Base-by-base conservation (phyloP, 2,797 vertebrate genomes). In the Betta splendens region DNA sequence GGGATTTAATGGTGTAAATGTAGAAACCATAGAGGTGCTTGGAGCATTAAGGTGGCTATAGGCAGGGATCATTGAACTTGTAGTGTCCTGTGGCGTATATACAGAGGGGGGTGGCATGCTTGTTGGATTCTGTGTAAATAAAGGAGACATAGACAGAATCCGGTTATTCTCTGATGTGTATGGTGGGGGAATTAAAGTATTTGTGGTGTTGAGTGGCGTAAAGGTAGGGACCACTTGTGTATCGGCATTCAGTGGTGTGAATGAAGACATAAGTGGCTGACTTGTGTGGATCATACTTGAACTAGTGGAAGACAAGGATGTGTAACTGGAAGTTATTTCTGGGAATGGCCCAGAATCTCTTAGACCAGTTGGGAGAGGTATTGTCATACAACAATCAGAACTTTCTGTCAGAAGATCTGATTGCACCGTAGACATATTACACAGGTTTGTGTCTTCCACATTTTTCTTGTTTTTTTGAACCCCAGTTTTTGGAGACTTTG, bases 201-300 rank as follows among this genome's bases (percentile, higher is more conserved):
- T 85, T 31, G 81, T 78, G 43, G 82, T 83, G 68, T 84, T 80
- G 53, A 77, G 87, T 31, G 80, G 85, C 4, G 85, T 80, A 70
- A 83, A 89, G 15, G 85, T 89, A 22, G 85, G 84, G 51, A 87
- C 88, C 37, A 90, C 87, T 77, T 88, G 84, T 26, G 85, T 86
- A 46, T 90, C 86, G 9, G 81, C 76, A 58, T 87, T 90, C 4
- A 88, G 21, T 5, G 86, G 63, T 10, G 85, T 83, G 36, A 89
- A 88, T 18, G 65, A 64, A 20, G 85, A 87, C 45, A 87, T 75
- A 42, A 87, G 17, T 3, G 77, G 64, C 10, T 70, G 78, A 72
- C 38, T 82, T 11, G 49, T 25, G 32, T 79, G 72, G 25, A 79
- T 49, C 64, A 87, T 72, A 23, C 83, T 48, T 62, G 57, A n/a